Conservation (phyloP, 2,888 invertebrate genomes). For the Onchidella celtica region DNA sequence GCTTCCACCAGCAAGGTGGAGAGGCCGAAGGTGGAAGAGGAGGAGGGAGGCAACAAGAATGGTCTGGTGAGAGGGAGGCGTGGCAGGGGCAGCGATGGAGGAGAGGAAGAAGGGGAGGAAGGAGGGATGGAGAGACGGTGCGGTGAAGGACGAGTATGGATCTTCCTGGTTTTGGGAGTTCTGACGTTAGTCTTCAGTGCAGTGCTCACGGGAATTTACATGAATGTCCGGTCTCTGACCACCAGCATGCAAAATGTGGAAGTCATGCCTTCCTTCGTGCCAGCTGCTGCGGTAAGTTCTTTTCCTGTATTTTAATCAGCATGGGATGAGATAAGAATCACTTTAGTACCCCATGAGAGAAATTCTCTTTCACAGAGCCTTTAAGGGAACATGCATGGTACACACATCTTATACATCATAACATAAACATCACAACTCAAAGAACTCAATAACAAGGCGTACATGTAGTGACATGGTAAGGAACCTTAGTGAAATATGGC, state of each 20-base stretch:
- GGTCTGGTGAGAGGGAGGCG: neutral
- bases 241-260: slow-evolving; percentile 89
- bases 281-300: slow-evolving; percentile 82
- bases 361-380: too few relatives aligned
- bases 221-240: slow-evolving; percentile 89
- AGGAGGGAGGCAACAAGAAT: neutral
- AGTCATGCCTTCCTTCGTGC: slow-evolving; percentile 96
- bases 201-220: slow-evolving; percentile 89
- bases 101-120: neutral
- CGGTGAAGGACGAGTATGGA: slow-evolving; percentile 81
- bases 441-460: too few relatives aligned
- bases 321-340: too few relatives aligned
- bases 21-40: too few relatives aligned
- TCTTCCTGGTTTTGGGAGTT: slow-evolving; percentile 89
- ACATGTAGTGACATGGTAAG: too few relatives aligned
- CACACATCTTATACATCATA: too few relatives aligned
- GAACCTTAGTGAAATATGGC: too few relatives aligned
- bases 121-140: slow-evolving; percentile 51
- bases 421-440: too few relatives aligned
- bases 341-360: too few relatives aligned
- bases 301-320: too few relatives aligned
- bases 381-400: too few relatives aligned
- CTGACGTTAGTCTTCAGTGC: slow-evolving; percentile 85
- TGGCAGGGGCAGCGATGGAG: neutral
- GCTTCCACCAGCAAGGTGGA: too few relatives aligned